Evolutionary conservation across 1,140 invertebrate species (phyloP), one percentile per base, ranked within the genome.

Genomic region (Ptiloglossa arizonensis): DNA sequence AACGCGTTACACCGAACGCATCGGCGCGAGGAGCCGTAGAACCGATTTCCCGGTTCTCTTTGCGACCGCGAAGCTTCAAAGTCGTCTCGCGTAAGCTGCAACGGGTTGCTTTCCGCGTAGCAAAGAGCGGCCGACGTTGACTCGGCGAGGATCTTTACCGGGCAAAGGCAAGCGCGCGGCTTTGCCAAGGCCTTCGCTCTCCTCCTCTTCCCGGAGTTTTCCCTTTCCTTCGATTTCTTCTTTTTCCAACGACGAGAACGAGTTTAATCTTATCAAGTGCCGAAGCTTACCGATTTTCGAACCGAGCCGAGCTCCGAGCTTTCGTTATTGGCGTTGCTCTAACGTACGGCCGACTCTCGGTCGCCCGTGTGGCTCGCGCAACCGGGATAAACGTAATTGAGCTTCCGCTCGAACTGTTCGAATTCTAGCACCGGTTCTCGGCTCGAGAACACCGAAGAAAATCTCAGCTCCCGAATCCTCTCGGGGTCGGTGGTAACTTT

Each of bases 181-280:
- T 75, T 75, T 75, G 24, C 71, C 78, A 6, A 52, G 56, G 44
- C 48, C 50, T 56, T 44, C 19, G 50, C 24, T 29, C 35, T n/a
- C n/a, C 13, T 8, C 19, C 32, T 38, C 48, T 50, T 22, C 29
- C 44, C 22, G 24, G 6, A 9, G 35, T 56, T 70, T 80, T 62
- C 44, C 50, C 56, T 71, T 85, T 62, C 44, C 63, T 44, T 68
- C 48, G 50, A 35, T 66, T 67, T 35, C 27, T 75, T 73, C 27
- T 68, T 75, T 79, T 84, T 62, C 62, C 29, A 79, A 56, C 64
- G 54, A 69, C 24, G 35, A 56, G 70, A 59, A 74, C 64, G 67
- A 85, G 85, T 86, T 86, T 86, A 86, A 86, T 86, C 82, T 86
- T 82, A 86, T 86, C 85, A 86, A 86, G 83, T 85, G 83, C 79